These are phyloP conservation scores for Prosapia bicincta DNA, from an alignment of 2,888 invertebrate species.

Conservation along the genomic window DNA sequence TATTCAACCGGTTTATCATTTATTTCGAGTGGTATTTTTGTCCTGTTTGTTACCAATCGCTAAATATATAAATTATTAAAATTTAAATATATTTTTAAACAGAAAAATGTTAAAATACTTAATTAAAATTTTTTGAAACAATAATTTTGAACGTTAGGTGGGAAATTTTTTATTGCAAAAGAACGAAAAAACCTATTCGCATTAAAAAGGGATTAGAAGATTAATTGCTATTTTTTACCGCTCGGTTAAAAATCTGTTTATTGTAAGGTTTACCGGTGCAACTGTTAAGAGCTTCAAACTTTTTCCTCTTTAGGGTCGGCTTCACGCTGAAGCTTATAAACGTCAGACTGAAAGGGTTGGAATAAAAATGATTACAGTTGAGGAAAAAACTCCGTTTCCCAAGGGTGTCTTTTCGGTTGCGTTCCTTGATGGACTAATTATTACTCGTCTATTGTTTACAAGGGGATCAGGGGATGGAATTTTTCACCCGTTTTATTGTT, in stretches of 20 bases:
- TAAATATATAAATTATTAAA: no score
- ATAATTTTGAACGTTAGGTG: no score
- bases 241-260: background rate
- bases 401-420: background rate
- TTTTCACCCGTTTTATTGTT: background rate
- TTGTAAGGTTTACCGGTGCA: background rate
- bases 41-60: no score
- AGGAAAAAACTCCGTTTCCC: background rate
- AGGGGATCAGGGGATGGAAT: background rate
- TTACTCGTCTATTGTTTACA: background rate
- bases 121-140: no score
- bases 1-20: no score
- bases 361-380: background rate
- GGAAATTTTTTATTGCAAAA: no score
- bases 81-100: no score
- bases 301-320: background rate
- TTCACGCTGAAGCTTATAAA: background rate
- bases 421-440: background rate
- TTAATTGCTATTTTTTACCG: background rate
- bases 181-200: background rate
- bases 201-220: background rate
- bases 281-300: background rate
- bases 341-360: background rate
- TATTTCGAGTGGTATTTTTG: no score
- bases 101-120: no score